Base-by-base conservation (phyloP, 2,888 invertebrate species). In the Philereme transversata region DNA sequence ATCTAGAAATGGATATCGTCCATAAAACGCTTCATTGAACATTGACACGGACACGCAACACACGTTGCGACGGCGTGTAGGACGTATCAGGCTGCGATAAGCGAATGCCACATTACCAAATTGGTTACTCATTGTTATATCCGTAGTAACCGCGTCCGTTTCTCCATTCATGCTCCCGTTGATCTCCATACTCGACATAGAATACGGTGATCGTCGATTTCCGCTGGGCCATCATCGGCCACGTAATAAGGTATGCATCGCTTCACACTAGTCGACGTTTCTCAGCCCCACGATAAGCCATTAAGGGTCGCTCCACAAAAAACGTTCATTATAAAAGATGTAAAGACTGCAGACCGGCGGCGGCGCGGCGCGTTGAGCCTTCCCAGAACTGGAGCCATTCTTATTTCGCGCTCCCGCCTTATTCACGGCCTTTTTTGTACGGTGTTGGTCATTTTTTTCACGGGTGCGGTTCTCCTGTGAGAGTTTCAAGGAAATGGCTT, bases 391-490 rank as follows among this genome's bases (percentile, higher is more conserved):
- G 84, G 75, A 80, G 75, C 90, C 88, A 91, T 91, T 92, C 90
- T 91, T 89, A 89, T 90, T 90, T 90, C 83, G 90, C 88, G 88
- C 87, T 88, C 89, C 88, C 86, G 88, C 88, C 86, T 87, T 91
- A 89, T 91, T 91, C 88, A 88, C 79, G 74, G 78, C 70, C 75
- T 80, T 86, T 90, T 90, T 89, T 86, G 82, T 83, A 75, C 71
- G 74, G 78, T 79, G 87, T 87, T 83, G 80, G 84, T 86, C 69
- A 78, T 85, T 89, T 88, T 87, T 89, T 90, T 84, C 77, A 84
- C 81, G 77, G 82, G 83, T 86, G 90, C 90, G 89, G 87, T 84
- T 81, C 84, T 84, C 83, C 84, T 88, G 87, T 86, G 86, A 86
- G 87, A 82, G 76, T 82, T 92, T 89, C 90, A 84, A 88, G 89